Evolutionary conservation across 2,888 invertebrate genomes (phyloP).

Genomic region (Ctenicera cuprea): DNA sequence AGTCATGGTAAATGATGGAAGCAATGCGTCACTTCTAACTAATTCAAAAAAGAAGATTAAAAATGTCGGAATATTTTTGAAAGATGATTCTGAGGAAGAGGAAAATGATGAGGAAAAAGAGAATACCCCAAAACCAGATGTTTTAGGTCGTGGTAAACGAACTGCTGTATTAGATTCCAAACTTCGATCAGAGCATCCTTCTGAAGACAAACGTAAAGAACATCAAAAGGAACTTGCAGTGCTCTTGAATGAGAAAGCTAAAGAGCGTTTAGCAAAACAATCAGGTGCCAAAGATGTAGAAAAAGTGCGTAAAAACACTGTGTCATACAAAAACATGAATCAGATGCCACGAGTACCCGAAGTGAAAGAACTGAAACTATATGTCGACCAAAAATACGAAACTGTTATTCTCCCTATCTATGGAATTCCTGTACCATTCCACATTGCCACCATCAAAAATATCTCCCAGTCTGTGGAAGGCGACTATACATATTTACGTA

Average conservation of each 20-base stretch:
- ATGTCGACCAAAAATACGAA: slow-evolving; percentile 97
- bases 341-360: slow-evolving; percentile 97
- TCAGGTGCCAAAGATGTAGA: slow-evolving; percentile 90
- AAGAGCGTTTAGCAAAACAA: slow-evolving; percentile 92
- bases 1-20: slow-evolving; percentile 91
- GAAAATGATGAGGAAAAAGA: slow-evolving; percentile 88
- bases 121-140: slow-evolving; percentile 79
- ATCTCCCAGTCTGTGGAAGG: slow-evolving; percentile 99
- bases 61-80: slow-evolving; percentile 95
- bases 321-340: slow-evolving; percentile 94
- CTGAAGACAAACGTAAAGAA: slow-evolving; percentile 97
- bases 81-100: slow-evolving; percentile 91
- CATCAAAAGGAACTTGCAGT: slow-evolving; percentile 97
- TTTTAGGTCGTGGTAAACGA: slow-evolving; percentile 86
- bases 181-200: slow-evolving; percentile 93
- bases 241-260: slow-evolving; percentile 93
- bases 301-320: slow-evolving; percentile 93
- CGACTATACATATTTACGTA: slow-evolving; percentile 97
- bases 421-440: slow-evolving; percentile 97
- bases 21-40: slow-evolving; percentile 90
- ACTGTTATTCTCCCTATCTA: slow-evolving; percentile 98
- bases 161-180: slow-evolving; percentile 96
- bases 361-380: slow-evolving; percentile 94
- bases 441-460: slow-evolving; percentile 99
- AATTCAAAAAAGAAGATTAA: slow-evolving; percentile 96